phyloP scores from a whole-genome alignment of 1,140 invertebrate species.

The Telenomus remus region DNA sequence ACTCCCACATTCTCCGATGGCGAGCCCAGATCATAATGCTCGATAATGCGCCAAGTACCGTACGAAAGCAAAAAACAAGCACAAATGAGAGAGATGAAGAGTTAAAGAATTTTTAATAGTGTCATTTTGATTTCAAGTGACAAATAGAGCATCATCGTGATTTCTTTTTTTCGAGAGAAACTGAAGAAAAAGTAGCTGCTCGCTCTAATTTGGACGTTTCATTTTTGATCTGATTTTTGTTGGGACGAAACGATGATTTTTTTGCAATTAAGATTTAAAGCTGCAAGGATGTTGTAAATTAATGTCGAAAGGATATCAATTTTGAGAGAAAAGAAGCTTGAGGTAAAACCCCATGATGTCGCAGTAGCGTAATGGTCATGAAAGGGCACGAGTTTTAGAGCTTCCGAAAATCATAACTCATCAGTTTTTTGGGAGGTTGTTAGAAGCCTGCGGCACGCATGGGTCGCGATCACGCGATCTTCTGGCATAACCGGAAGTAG shows the following conservation, averaged over 20 bases:
- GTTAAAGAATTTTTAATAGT: not conserved
- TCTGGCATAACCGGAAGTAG: conserved; percentile 49
- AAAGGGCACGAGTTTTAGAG: conserved; percentile 46
- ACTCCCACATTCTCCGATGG: conserved; percentile 74
- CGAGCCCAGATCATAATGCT: conserved; percentile 66
- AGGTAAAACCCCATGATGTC: not conserved
- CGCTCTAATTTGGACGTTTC: too few relatives aligned
- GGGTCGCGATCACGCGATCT: conserved; percentile 60
- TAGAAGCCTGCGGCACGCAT: conserved; percentile 31
- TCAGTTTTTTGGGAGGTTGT: conserved; percentile 47
- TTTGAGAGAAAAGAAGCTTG: conserved; percentile 3
- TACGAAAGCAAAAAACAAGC: conserved; percentile 19
- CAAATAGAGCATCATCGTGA: too few relatives aligned
- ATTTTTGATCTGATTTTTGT: too few relatives aligned
- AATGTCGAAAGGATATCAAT: not conserved
- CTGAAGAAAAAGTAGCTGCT: too few relatives aligned
- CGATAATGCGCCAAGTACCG: conserved; percentile 62
- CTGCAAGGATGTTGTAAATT: not conserved
- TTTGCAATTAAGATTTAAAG: too few relatives aligned
- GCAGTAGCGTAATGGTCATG: conserved; percentile 41
- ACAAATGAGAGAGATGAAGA: conserved; percentile 13
- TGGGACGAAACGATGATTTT: too few relatives aligned
- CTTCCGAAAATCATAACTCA: conserved; percentile 69
- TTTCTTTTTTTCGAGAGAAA: too few relatives aligned
- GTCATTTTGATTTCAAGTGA: not conserved